Percentiles rank a stretch among this genome's conserved stretches.
These are phyloP conservation scores for Microctonus brassicae DNA, from an alignment of 2,888 invertebrate genomes.

Conservation along the genomic window DNA sequence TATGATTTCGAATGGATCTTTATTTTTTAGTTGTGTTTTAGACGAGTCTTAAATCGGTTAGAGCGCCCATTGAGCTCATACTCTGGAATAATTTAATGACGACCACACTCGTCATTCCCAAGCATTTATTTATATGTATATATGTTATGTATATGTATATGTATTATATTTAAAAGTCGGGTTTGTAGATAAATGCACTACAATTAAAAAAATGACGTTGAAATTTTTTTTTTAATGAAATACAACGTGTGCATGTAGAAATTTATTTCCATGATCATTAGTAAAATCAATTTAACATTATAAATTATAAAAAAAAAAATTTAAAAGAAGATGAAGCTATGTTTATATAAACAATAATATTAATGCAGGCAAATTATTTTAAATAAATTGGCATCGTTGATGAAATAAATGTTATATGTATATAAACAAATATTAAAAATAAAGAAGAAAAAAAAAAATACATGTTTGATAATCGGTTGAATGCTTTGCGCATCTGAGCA, in stretches of 20 bases:
- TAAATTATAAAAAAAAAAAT: neutral
- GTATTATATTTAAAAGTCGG: neutral
- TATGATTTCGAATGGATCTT: constrained; percentile 23
- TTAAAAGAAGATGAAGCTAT: neutral
- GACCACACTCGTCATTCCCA: constrained; percentile 45
- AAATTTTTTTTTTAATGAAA: no score
- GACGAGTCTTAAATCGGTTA: constrained; percentile 49
- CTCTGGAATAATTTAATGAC: constrained; percentile 69
- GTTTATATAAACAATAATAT: neutral
- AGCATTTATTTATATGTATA: no score
- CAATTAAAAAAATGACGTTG: constrained; percentile 15
- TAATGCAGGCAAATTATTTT: no score
- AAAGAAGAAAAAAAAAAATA: neutral
- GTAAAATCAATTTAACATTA: neutral
- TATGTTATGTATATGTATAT: no score
- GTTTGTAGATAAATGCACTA: constrained; percentile 1
- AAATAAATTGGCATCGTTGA: neutral
- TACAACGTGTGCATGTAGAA: neutral
- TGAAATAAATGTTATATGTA: neutral
- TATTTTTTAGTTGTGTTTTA: constrained; percentile 46
- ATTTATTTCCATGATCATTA: constrained; percentile 18
- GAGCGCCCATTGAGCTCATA: constrained; percentile 56
- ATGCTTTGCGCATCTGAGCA: constrained; percentile 10
- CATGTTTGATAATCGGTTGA: constrained; percentile 5
- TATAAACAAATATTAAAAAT: neutral